Percentiles rank a stretch among this genome's conserved stretches.
phyloP scores from a whole-genome alignment of 2,888 invertebrate genomes.

The Hetaerina titia region DNA sequence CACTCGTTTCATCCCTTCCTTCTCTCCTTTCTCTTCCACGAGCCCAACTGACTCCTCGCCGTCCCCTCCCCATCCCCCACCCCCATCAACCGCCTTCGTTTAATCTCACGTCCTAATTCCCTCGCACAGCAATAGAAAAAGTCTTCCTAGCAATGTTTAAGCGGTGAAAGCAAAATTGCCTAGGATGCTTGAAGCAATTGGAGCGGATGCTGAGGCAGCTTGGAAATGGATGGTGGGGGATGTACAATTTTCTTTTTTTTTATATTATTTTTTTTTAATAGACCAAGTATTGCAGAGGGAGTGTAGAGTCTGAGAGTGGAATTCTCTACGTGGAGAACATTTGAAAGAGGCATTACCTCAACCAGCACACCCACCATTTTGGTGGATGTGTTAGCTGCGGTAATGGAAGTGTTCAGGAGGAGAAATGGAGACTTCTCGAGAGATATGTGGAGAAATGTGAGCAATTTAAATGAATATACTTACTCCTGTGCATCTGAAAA shows the following conservation, averaged over 20 bases:
- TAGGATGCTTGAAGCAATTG: not conserved
- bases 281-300: not conserved
- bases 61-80: not conserved
- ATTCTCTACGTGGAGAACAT: no score
- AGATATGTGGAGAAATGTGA: no score
- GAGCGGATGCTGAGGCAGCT: not conserved
- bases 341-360: no score
- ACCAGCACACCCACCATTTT: no score
- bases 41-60: not conserved
- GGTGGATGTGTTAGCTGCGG: no score
- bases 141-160: not conserved
- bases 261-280: not conserved
- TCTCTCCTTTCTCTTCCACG: not conserved
- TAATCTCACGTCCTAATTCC: not conserved
- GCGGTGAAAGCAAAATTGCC: conserved; percentile 4
- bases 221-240: not conserved
- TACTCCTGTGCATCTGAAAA: no score
- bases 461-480: no score
- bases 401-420: no score
- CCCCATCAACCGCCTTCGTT: not conserved
- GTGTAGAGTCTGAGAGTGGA: not conserved
- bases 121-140: not conserved
- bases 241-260: no score
- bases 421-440: no score
- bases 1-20: not conserved